A percentile compares a stretch with the other conserved stretches of the same genome.
These are phyloP conservation scores for Drosophila nigricruria DNA, from an alignment of 2,888 invertebrate species.

Conservation along the genomic window DNA sequence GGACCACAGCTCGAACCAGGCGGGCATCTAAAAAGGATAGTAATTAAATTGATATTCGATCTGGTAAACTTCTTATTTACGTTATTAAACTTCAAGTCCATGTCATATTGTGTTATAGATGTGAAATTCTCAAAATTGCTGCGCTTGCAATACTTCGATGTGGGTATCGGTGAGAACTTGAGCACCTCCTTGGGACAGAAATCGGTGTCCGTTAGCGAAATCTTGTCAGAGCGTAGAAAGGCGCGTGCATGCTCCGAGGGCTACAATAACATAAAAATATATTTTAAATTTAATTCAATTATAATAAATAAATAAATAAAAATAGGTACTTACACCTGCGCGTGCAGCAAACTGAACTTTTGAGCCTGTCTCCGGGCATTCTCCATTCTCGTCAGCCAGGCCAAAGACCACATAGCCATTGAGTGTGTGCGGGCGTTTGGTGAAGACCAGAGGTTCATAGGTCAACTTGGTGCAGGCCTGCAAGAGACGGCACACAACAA, in stretches of 20 bases:
- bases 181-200: constrained; percentile 85
- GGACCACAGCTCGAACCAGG: constrained; percentile 84
- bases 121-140: constrained; percentile 85
- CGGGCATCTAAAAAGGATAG: constrained; percentile 79
- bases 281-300: not conserved
- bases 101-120: constrained; percentile 83
- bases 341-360: constrained; percentile 79
- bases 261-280: constrained; percentile 46
- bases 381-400: constrained; percentile 67
- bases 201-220: constrained; percentile 81
- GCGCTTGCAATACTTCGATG: constrained; percentile 84
- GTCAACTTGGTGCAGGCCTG: constrained; percentile 84
- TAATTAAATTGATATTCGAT: not conserved
- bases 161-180: constrained; percentile 85
- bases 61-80: constrained; percentile 56
- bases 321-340: constrained; percentile 81
- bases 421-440: constrained; percentile 84
- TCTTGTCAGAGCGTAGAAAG: constrained; percentile 81
- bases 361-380: constrained; percentile 81
- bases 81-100: constrained; percentile 83
- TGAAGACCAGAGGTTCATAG: constrained; percentile 84
- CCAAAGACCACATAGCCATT: constrained; percentile 83
- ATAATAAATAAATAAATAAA: no score
- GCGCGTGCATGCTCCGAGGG: constrained; percentile 84
- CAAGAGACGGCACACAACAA: constrained; percentile 7